Conservation (phyloP, 2,888 invertebrate species). For the Heteromurus nitidus region DNA sequence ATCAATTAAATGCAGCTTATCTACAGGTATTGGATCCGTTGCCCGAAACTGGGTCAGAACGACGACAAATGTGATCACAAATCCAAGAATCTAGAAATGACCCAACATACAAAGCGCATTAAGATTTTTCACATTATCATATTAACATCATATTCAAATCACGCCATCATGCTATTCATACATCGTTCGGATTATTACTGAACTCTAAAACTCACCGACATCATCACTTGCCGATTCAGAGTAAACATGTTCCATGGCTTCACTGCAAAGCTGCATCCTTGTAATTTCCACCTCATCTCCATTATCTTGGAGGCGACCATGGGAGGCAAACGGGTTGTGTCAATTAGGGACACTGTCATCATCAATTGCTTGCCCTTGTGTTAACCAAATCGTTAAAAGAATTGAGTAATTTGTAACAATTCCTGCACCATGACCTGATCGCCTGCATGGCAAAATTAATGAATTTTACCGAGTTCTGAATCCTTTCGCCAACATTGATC, state of each 20-base stretch:
- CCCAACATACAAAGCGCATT: too few relatives aligned
- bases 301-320: neutral
- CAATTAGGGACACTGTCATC: neutral
- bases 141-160: too few relatives aligned
- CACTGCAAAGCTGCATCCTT: constrained; percentile 28
- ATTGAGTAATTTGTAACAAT: neutral
- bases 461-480: constrained; percentile 35
- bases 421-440: neutral
- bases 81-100: constrained; percentile 17
- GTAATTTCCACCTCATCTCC: constrained; percentile 33
- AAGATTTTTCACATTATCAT: too few relatives aligned
- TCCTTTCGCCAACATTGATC: constrained; percentile 40
- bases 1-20: neutral
- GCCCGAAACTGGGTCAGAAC: constrained; percentile 37
- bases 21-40: neutral
- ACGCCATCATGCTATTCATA: too few relatives aligned
- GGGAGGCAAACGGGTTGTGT: neutral
- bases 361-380: neutral
- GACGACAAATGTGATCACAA: constrained; percentile 26
- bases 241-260: constrained; percentile 37
- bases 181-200: too few relatives aligned
- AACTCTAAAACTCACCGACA: constrained; percentile 10
- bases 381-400: neutral
- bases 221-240: constrained; percentile 27
- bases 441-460: too few relatives aligned